These are phyloP conservation scores for Diadophis punctatus DNA, from an alignment of 2,113 vertebrate genomes.

Conservation along the genomic window DNA sequence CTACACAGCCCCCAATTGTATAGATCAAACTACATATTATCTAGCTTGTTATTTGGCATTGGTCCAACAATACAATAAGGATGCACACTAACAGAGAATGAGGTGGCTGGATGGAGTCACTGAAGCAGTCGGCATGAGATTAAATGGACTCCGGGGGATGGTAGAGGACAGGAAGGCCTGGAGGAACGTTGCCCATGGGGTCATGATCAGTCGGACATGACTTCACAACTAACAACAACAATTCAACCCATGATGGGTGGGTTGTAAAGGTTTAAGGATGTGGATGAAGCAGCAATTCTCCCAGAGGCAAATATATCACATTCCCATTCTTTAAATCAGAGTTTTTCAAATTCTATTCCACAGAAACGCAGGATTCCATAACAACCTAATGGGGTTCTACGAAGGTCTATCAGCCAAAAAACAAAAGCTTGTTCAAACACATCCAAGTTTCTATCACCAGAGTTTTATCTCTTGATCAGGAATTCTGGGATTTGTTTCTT, in stretches of 20 bases:
- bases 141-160: too few species aligned
- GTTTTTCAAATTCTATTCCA: not conserved
- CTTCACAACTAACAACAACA: too few species aligned
- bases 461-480: not conserved
- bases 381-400: not conserved
- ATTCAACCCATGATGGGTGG: not conserved
- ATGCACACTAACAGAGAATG: not conserved
- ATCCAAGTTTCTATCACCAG: not conserved
- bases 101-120: too few species aligned
- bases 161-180: too few species aligned
- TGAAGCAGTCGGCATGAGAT: too few species aligned
- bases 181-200: too few species aligned
- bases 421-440: not conserved
- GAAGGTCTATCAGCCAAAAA: not conserved
- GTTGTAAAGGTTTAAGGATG: not conserved
- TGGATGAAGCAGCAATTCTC: not conserved
- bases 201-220: too few species aligned
- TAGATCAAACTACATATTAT: too few species aligned
- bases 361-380: not conserved
- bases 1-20: too few species aligned
- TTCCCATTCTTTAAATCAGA: not conserved
- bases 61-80: not conserved
- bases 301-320: not conserved
- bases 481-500: not conserved
- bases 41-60: not conserved